Base-by-base conservation (phyloP, 2,888 invertebrate genomes). In the Morpho deidamia region DNA sequence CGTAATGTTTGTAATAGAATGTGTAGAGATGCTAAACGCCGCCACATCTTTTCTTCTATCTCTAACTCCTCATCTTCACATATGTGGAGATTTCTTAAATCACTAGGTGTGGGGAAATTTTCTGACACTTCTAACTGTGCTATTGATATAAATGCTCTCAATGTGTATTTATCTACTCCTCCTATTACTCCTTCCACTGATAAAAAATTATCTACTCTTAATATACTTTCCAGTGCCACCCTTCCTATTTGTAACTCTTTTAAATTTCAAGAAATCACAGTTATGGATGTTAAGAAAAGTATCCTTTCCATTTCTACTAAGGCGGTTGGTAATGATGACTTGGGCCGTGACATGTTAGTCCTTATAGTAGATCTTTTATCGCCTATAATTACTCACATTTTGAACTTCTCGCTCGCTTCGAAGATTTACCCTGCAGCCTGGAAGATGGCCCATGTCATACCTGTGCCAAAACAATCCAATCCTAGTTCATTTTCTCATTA, bases 21-120 rank as follows among this genome's bases (percentile, higher is more conserved):
- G 44, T 49, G 53, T 44, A 43, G 53, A 11, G 53, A 53, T 44
- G 46, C 47, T 8, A 46, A 46, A 14, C 45, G 47, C 14, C 53
- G 43, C 40, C 44, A 45, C 12, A 48, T 54, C 9, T 33, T 38
- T 40, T 32, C 42, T 10, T 43, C 43, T 10, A 42, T 48, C 7
- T 11, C 35, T n/a, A 39, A 33, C 14, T 11, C 34, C 11, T 37
- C 33, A 32, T 8, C 53, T 33, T 12, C 43, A 12, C 35, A 53
- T n/a, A n/a, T 23, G 11, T 53, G 50, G 50, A 49, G n/a, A 33
- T 54, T 54, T 12, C 37, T 54, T 9, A 44, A 42, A 42, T 44
- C 45, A 9, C 23, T 55, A 11, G 55, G 50, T 14, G 41, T 50
- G 7, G 45, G 55, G 7, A 55, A 46, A 42, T 9, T 38, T 11